Percentiles rank a stretch among this genome's conserved stretches.
Evolutionary conservation across 1,140 invertebrate genomes (phyloP).

Genomic region (Uloborus diversus): DNA sequence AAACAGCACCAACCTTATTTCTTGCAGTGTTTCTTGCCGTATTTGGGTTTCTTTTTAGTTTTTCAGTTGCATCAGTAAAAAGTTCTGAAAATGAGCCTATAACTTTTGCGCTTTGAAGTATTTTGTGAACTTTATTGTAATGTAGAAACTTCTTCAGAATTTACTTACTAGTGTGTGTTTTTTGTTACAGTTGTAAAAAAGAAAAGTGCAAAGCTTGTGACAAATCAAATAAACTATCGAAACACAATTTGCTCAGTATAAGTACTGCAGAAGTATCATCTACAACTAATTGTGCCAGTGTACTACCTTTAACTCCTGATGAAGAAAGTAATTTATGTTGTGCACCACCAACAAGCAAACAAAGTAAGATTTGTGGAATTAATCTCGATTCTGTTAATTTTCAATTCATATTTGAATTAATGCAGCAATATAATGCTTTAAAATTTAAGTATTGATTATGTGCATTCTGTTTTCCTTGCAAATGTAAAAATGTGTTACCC

Average conservation of each 20-base stretch:
- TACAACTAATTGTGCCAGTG: slow-evolving; percentile 64
- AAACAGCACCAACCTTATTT: too few relatives aligned
- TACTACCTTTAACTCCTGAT: slow-evolving; percentile 65
- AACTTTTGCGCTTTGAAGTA: too few relatives aligned
- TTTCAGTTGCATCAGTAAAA: too few relatives aligned
- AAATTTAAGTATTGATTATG: background rate
- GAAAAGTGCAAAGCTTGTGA: slow-evolving; percentile 64
- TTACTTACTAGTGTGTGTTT: too few relatives aligned
- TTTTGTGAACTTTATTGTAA: too few relatives aligned
- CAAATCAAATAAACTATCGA: slow-evolving; percentile 59
- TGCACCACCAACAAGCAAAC: slow-evolving; percentile 37
- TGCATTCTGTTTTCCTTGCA: background rate
- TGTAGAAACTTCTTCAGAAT: too few relatives aligned
- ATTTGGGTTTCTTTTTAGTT: too few relatives aligned
- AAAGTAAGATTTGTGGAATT: slow-evolving; percentile 19
- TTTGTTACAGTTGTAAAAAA: slow-evolving; percentile 60
- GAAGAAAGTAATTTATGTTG: slow-evolving; percentile 60
- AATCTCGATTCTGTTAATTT: too few relatives aligned
- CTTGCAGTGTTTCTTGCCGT: too few relatives aligned
- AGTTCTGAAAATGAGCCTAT: too few relatives aligned
- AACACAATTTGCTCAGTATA: slow-evolving; percentile 38
- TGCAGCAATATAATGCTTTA: background rate
- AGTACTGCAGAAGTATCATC: slow-evolving; percentile 59
- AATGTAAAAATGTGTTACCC: slow-evolving; percentile 30
- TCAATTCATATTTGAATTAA: slow-evolving; percentile 25